Evolutionary conservation across 2,888 invertebrate genomes (phyloP), one percentile per base, ranked within the genome.

Genomic region (Corbicula japonica): DNA sequence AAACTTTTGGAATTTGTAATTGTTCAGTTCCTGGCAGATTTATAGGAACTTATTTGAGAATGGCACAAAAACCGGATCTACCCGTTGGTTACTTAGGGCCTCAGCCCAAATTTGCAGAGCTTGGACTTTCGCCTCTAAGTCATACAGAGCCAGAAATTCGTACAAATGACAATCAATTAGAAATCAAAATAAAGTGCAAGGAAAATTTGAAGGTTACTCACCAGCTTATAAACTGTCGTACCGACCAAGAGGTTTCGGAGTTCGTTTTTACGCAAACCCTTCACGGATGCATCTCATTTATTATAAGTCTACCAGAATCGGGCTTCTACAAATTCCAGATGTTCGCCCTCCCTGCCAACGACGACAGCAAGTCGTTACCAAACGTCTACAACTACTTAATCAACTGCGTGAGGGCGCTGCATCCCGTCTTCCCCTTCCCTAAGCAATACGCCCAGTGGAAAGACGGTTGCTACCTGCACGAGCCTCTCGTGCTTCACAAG

Each of bases 401-500:
- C 80, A 86, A 90, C 80, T 91, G 91, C 75, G 76, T 73, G 28
- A 38, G 80, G 21, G 84, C 87, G 6, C 80, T 84, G 28, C 87
- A 88, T 58, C 74, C 86, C 23, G 86, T 87, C 38, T 78, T 86
- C 41, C 90, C 92, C 30, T 93, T 89, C 88, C 93, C 93, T 26
- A 92, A 92, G 83, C 93, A 93, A 86, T 93, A 92, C 68, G 92
- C 92, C 44, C 93, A 93, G 75, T 93, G 93, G 93, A 93, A 93
- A 78, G 93, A 93, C 34, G 93, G 93, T 5, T 93, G 93, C 72
- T 92, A 83, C 81, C 87, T 93, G 41, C 83, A 85, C 66, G 90
- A 89, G 63, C 93, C 93, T 1, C 74, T 88, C 4, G 82, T 81
- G 21, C 80, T 89, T 3, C 81, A 86, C 76, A 84, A 89, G 26